Conservation (phyloP, 2,113 vertebrate genomes). For the Trogon melanurus region DNA sequence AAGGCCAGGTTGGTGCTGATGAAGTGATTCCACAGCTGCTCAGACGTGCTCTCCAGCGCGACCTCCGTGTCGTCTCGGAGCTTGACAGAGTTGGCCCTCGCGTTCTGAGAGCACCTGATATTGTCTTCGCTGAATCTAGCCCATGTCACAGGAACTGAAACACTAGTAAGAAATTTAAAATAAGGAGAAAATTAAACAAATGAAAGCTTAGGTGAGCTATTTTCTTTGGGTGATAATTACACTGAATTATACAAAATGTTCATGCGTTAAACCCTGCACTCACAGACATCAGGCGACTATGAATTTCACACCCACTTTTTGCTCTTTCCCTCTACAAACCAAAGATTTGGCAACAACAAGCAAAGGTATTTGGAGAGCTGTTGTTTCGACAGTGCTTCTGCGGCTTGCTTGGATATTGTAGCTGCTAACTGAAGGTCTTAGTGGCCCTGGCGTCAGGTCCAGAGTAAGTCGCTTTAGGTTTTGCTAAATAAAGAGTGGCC, state of each 20-base stretch:
- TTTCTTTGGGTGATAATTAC: neutral
- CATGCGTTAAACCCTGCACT: neutral
- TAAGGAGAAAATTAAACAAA: neutral
- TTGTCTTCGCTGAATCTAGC: conserved; percentile 77
- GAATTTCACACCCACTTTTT: neutral
- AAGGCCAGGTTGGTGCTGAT: conserved; percentile 74
- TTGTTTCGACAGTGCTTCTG: neutral
- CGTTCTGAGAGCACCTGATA: conserved; percentile 67
- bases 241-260: neutral
- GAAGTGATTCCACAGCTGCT: conserved; percentile 73
- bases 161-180: conserved; percentile 11
- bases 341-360: neutral
- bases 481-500: neutral
- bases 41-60: conserved; percentile 35
- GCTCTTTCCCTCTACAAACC: neutral
- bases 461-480: neutral
- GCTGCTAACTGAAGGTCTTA: neutral
- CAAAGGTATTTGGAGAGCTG: neutral
- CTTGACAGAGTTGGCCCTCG: conserved; percentile 64
- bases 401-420: neutral
- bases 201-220: neutral
- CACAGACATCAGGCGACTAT: neutral
- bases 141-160: conserved; percentile 70
- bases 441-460: neutral
- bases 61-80: conserved; percentile 68